These are phyloP conservation scores for Marasmarcha lunaedactyla DNA, from an alignment of 2,888 invertebrate species.

Conservation along the genomic window DNA sequence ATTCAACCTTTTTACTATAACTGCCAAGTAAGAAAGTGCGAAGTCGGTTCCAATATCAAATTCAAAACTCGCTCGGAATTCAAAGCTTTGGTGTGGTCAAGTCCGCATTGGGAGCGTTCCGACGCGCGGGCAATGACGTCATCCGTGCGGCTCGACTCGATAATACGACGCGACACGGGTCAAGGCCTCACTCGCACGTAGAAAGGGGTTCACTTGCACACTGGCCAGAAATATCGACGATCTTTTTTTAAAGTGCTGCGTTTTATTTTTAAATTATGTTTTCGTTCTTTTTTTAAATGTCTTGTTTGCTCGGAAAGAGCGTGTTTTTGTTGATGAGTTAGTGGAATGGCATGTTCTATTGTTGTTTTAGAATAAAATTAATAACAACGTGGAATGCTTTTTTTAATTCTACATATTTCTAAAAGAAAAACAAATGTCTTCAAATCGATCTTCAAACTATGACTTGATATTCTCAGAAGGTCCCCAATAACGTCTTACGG, in stretches of 20 bases:
- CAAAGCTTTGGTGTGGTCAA: no score
- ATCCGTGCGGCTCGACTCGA: slow-evolving; percentile 17
- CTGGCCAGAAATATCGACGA: neutral
- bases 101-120: neutral
- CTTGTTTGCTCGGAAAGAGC: neutral
- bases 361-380: no score
- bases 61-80: no score
- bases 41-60: no score
- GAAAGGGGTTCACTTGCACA: slow-evolving; percentile 5
- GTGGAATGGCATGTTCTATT: no score
- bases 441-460: neutral
- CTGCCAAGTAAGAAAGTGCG: no score
- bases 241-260: neutral
- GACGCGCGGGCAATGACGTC: slow-evolving; percentile 21
- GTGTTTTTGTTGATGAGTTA: no score
- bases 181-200: slow-evolving; percentile 18
- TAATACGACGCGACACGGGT: slow-evolving; percentile 15
- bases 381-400: no score
- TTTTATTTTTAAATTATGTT: neutral
- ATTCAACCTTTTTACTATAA: no score
- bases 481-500: neutral
- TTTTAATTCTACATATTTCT: no score
- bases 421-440: no score
- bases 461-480: neutral
- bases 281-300: neutral